Base-by-base conservation (phyloP, 2,797 vertebrate genomes). In the Gymnoscopelus braueri region DNA sequence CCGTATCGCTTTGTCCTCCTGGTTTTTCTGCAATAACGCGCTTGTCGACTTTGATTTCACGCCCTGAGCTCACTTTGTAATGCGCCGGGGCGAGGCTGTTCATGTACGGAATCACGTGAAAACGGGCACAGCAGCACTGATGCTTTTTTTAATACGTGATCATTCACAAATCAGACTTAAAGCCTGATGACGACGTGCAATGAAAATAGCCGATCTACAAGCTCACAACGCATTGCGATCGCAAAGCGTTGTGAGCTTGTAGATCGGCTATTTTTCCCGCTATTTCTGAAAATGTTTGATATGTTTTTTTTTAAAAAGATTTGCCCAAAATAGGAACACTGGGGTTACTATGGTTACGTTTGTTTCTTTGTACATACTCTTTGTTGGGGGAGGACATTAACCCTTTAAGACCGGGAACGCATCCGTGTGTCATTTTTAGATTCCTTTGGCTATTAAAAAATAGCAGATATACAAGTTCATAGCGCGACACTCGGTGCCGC, bases 11-110 rank as follows among this genome's bases (percentile, higher is more conserved):
- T 69, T 72, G 39, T 44, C 39, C 39, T 68, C 56, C 56, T 32
- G 9, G 39, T 44, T 44, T 44, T 32, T 15, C 14, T 48, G 59
- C 57, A 57, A 50, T 65, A 63, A 58, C 73, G 83, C 84, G 85
- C 83, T 82, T 78, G 79, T 65, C 77, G 78, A 82, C 83, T 85
- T 87, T 82, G 71, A 70, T 73, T 67, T 78, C 65, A 67, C 54
- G 74, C 76, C 80, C 51, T 65, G 83, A 76, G 76, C 74, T 81
- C 72, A 72, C 65, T 68, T 72, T 62, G 71, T 44, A 61, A 85
- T 19, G 63, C 74, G 74, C 71, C 61, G 57, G 39, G 2, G 69
- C 76, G 48, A 56, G 44, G 66, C 71, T 69, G 60, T 67, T 82
- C 59, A 49, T 10, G 39, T 59, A 67, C 58, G 55, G 52, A 69